phyloP scores from a whole-genome alignment of 2,888 invertebrate genomes.

The Euphydryas editha region DNA sequence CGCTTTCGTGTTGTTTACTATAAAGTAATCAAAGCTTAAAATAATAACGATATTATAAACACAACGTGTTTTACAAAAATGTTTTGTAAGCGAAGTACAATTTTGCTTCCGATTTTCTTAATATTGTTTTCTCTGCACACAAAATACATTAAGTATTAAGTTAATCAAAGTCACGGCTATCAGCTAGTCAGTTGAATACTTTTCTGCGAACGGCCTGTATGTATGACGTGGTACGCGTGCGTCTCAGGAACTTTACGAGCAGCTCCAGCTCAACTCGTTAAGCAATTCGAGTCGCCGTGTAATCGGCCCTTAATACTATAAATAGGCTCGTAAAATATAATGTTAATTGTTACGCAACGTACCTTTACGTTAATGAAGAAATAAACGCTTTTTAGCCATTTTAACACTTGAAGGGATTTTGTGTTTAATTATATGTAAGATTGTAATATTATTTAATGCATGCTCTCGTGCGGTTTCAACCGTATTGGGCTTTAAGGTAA shows the following conservation, averaged over 20 bases:
- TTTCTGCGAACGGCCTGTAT: constrained; percentile 29
- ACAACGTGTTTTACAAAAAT: too few relatives aligned
- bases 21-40: too few relatives aligned
- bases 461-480: too few relatives aligned
- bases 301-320: constrained; percentile 58
- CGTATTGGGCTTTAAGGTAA: too few relatives aligned
- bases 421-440: background rate
- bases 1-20: too few relatives aligned
- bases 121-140: too few relatives aligned
- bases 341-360: constrained; percentile 39
- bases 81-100: too few relatives aligned
- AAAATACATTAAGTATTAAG: too few relatives aligned
- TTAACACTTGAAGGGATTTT: constrained; percentile 3
- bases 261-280: constrained; percentile 55
- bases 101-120: too few relatives aligned
- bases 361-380: constrained; percentile 3
- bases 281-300: constrained; percentile 49
- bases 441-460: too few relatives aligned
- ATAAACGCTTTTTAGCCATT: constrained; percentile 1
- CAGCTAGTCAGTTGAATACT: background rate
- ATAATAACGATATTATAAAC: too few relatives aligned
- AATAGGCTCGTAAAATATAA: constrained; percentile 46
- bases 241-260: constrained; percentile 49
- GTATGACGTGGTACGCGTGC: constrained; percentile 37
- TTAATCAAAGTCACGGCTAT: too few relatives aligned